Base-by-base conservation (phyloP, 23 tunicate species). In the Trididemnum clinides region DNA sequence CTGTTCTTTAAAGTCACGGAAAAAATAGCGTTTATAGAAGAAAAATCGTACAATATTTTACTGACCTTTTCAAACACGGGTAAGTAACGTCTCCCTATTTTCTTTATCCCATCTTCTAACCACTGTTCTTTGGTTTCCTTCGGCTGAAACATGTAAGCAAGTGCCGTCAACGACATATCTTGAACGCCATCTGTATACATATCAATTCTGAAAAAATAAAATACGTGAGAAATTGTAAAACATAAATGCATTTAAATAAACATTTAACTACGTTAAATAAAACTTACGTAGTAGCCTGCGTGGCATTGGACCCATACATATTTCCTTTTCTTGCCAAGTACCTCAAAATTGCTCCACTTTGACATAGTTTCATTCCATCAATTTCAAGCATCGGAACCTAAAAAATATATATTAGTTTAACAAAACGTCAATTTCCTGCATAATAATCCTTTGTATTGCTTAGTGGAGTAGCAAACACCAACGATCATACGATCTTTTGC, bases 341-440 rank as follows among this genome's bases (percentile, higher is more conserved):
- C 33, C 85, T 21, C n/a, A 81, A 3, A 33, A 81, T 81, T 64
- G 85, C 85, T 34, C 75, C 75, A 10, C 51, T 10, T 81, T 81
- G 85, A 28, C 51, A 34, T 10, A 81, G 33, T 62, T 64, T 63
- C 51, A 81, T 81, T 32, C 75, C 77, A 64, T 81, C 85, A 51
- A 81, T 81, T 23, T 64, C 85, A 19, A 81, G 57, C 33, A 81
- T 21, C 1, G 75, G 85, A 64, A 81, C 75, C 85, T 81, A 64
- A 51, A 79, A 79, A 5, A 15, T 25, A 4, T 5, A 76, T 10
- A 39, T 6, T n/a, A n/a, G n/a, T n/a, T n/a, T n/a, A n/a, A n/a
- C n/a, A n/a, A n/a, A n/a, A n/a, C n/a, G n/a, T n/a, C n/a, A n/a
- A n/a, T n/a, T n/a, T n/a, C n/a, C n/a, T n/a, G n/a, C n/a, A n/a